phyloP scores from a whole-genome alignment of 1,140 invertebrate genomes.

The Leguminivora glycinivorella region DNA sequence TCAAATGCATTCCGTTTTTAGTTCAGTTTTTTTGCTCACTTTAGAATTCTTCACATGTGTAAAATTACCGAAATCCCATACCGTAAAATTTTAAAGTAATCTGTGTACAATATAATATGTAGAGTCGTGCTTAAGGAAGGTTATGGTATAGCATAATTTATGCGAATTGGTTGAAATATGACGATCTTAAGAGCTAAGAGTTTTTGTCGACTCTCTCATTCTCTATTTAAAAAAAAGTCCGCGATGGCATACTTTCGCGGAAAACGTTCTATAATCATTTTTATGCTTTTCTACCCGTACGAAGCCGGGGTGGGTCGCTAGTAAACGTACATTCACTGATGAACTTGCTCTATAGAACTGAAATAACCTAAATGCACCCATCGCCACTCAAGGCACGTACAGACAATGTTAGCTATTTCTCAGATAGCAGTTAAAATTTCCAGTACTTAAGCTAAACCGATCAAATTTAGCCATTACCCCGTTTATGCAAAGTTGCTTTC shows the following conservation, averaged over 20 bases:
- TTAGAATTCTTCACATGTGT: neutral
- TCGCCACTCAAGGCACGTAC: neutral
- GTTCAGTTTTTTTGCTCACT: neutral
- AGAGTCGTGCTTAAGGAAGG: too few species aligned
- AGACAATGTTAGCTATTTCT: conserved; percentile 16
- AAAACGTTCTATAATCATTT: too few species aligned
- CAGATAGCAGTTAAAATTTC: conserved; percentile 20
- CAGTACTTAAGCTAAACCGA: neutral
- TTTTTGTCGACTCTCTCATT: too few species aligned
- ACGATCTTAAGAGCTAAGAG: too few species aligned
- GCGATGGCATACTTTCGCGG: too few species aligned
- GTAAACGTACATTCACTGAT: neutral
- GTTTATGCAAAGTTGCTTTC: neutral
- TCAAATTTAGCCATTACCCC: neutral
- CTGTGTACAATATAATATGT: too few species aligned
- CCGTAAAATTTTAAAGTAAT: too few species aligned
- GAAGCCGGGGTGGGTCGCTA: too few species aligned
- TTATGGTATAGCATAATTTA: too few species aligned
- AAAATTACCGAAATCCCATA: neutral
- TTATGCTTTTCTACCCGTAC: too few species aligned
- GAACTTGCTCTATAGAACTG: conserved; percentile 1
- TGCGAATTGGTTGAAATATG: too few species aligned
- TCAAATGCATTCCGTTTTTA: neutral
- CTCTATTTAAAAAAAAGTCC: too few species aligned
- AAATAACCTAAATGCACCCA: conserved; percentile 18